Evolutionary conservation across 2,113 vertebrate species (phyloP), one percentile per base, ranked within the genome.

Genomic region (Nothocercus nigrocapillus): DNA sequence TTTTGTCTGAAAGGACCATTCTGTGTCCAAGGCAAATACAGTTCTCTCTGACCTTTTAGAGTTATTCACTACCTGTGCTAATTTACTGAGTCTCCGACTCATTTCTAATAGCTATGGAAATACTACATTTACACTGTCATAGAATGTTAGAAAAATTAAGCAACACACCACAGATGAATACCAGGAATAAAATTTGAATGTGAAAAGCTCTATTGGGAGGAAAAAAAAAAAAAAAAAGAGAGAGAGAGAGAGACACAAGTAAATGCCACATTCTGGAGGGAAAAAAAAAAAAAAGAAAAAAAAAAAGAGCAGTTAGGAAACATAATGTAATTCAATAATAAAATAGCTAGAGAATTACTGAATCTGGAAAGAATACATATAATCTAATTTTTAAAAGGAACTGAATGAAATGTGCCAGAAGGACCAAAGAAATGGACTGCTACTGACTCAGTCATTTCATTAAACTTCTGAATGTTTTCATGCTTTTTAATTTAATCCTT

Each of bases 321-420:
- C 14, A 53, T 16, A 64, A 61, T 36, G 9, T 63, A 74, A 88
- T 74, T 83, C 30, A 67, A 7, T 36, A 13, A 90, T 74, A 78
- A 92, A 95, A 66, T 82, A 90, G 13, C 27, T 59, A 66, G 40
- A 54, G 4, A 90, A 93, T 70, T 85, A 36, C 9, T 80, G 64
- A 88, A 74, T 88, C 59, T 54, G 45, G 27, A 88, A n/a, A 91
- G 54, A 90, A 93, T 47, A 47, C 24, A 87, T 94, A 76, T 47
- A 78, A 93, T 45, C 44, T 77, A 36, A 54, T 85, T 93, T 85
- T 62, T 2, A 82, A 82, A 93, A 64, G 28, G 3, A 7, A 68
- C 11, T 62, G 53, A 79, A 64, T 54, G 11, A 94, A 93, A 81
- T 45, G 11, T 63, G 49, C 64, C 1, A 1, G 24, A 77, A 88